These are phyloP conservation scores for Galeruca laticollis DNA, from an alignment of 2,888 invertebrate species.

Conservation along the genomic window DNA sequence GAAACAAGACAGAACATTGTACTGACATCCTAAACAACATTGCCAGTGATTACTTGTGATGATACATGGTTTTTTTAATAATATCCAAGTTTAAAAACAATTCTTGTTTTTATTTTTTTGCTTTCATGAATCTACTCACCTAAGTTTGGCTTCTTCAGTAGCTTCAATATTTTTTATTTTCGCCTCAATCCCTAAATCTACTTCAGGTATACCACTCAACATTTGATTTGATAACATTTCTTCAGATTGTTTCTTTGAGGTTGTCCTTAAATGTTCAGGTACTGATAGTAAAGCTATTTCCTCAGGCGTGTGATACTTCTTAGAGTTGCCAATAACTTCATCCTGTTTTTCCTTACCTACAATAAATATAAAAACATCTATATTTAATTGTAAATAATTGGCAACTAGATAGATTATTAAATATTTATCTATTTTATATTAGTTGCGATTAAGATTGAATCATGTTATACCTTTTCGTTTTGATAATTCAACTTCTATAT, in stretches of 20 bases:
- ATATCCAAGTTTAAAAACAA: too few species aligned
- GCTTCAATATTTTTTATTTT: slow-evolving; percentile 99
- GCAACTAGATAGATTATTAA: neutral
- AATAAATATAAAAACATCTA: neutral
- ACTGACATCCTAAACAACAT: too few species aligned
- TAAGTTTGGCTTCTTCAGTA: slow-evolving; percentile 97
- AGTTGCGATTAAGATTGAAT: neutral
- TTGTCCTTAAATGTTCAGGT: slow-evolving; percentile 76
- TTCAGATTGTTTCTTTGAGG: slow-evolving; percentile 90
- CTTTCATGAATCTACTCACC: slow-evolving; percentile 66
- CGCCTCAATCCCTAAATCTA: slow-evolving; percentile 98
- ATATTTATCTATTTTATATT: too few species aligned
- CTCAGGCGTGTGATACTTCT: slow-evolving; percentile 76
- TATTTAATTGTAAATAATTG: neutral
- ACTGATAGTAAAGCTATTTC: slow-evolving; percentile 91
- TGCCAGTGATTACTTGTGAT: too few species aligned
- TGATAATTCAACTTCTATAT: slow-evolving; percentile 88
- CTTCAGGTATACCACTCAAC: slow-evolving; percentile 99
- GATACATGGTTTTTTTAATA: too few species aligned
- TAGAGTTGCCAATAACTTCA: slow-evolving; percentile 56
- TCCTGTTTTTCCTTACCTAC: slow-evolving; percentile 62
- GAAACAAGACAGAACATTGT: too few species aligned
- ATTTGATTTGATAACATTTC: slow-evolving; percentile 99
- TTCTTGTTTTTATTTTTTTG: neutral
- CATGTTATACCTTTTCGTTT: slow-evolving; percentile 74